phyloP scores from a whole-genome alignment of 2,888 invertebrate genomes.

The Apotomis capreana region DNA sequence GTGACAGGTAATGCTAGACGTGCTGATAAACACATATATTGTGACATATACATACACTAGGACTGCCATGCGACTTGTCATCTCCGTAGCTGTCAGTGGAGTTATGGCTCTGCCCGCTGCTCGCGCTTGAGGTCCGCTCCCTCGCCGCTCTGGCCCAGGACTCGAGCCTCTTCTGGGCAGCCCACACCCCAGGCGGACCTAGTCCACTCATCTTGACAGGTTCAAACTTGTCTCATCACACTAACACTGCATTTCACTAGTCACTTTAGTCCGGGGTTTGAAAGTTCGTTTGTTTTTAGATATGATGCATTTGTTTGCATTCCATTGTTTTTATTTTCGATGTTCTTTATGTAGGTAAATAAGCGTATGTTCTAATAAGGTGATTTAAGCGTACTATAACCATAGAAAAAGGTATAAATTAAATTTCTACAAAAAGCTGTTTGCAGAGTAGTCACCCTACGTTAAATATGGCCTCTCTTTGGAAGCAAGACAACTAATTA shows the following conservation, averaged over 20 bases:
- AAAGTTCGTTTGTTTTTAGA: neutral
- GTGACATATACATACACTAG: conserved; percentile 65
- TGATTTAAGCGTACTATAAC: neutral
- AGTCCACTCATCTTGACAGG: conserved; percentile 84
- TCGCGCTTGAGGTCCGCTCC: conserved; percentile 84
- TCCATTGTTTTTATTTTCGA: neutral
- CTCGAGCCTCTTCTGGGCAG: conserved; percentile 89
- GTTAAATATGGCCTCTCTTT: too few relatives aligned
- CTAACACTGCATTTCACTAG: conserved; percentile 1
- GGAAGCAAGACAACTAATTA: too few relatives aligned
- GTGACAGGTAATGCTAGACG: too few relatives aligned
- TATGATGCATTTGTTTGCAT: neutral
- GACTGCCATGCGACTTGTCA: conserved; percentile 76
- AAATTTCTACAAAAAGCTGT: too few relatives aligned
- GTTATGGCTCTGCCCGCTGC: conserved; percentile 83
- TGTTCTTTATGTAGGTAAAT: neutral
- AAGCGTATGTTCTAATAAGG: neutral
- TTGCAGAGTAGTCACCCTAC: too few relatives aligned
- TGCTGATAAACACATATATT: neutral
- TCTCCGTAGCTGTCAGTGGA: conserved; percentile 81
- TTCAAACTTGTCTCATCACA: neutral
- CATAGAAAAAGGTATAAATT: neutral
- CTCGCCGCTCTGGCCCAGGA: conserved; percentile 90
- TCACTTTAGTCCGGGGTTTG: neutral
- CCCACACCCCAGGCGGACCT: conserved; percentile 90